phyloP scores from a whole-genome alignment of 2,797 vertebrate species.

The Acrossocheilus fasciatus region DNA sequence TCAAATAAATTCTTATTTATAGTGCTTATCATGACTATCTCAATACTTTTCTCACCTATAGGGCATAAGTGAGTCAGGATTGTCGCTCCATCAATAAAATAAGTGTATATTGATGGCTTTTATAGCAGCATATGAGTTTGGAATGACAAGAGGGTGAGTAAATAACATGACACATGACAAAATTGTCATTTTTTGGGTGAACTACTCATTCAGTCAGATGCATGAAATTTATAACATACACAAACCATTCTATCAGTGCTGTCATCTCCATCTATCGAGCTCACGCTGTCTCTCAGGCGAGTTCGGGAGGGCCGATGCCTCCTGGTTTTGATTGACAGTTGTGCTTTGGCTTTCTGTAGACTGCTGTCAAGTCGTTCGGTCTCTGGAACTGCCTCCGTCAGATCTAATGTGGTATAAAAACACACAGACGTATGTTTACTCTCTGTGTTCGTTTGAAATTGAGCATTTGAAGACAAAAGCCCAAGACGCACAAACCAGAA shows the following conservation, averaged over 20 bases:
- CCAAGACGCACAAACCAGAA: slow-evolving; percentile 6
- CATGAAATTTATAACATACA: background rate
- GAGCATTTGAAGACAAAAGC: background rate
- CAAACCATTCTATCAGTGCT: slow-evolving; percentile 53
- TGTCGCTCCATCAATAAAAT: background rate
- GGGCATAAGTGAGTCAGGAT: background rate
- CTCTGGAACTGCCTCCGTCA: slow-evolving; percentile 84
- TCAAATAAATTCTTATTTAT: background rate
- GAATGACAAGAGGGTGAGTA: background rate
- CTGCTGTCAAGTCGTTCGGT: slow-evolving; percentile 83
- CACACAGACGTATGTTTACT: background rate
- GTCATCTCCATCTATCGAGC: slow-evolving; percentile 64
- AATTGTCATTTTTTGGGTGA: background rate
- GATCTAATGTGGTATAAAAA: slow-evolving; percentile 66
- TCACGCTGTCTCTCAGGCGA: slow-evolving; percentile 63
- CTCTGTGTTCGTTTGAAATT: background rate
- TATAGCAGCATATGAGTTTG: background rate
- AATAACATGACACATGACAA: background rate
- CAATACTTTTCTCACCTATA: background rate
- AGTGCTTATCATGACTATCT: background rate
- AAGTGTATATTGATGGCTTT: background rate
- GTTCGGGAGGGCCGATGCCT: slow-evolving; percentile 80
- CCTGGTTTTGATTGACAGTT: slow-evolving; percentile 79
- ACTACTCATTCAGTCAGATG: background rate
- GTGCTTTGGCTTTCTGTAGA: slow-evolving; percentile 83